Evolutionary conservation across 2,113 vertebrate genomes (phyloP), one percentile per base, ranked within the genome.

Genomic region (Terrapene triunguis): DNA sequence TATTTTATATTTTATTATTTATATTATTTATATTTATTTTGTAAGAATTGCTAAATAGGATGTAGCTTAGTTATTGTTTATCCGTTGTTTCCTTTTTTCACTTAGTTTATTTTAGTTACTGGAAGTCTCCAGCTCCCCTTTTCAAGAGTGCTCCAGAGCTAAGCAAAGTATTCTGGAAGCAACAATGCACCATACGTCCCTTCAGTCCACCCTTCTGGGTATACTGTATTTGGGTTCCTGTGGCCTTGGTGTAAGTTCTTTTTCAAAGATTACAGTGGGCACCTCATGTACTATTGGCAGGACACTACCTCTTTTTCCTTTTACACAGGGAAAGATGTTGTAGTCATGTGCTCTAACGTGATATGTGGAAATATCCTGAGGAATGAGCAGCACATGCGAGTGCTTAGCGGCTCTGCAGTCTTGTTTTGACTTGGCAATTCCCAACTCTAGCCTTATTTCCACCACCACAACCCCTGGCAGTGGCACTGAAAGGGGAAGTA

Each of bases 11-110:
- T 44, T 44, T 44, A 44, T 44, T 44, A 6, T 44, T 44, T 44
- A 44, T 44, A 44, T 44, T 44, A 44, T 44, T 44, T 44, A 44
- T 44, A 44, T 44, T 44, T 44, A 29, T 24, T 69, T 83, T 88
- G 2, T 0, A 8, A 22, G 62, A 82, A n/a, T 89, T 88, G 2
- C 0, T 93, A 84, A 29, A 51, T 78, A 80, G 94, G 85, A 38
- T 76, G 32, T 12, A 42, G 38, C 65, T 92, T 62, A 84, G 84
- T 82, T 92, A 24, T 80, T 3, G 83, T 80, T 97, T 96, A 89
- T 78, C 94, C 91, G 90, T 72, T 88, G 95, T 91, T 97, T 38
- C 89, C 87, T 97, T 96, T 95, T 82, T 80, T 91, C 92, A 90
- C 2, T 2, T 35, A 81, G 94, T 96, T 96, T 96, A 95, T 96